Conservation (phyloP, 2,113 vertebrate species). For the Eonycteris spelaea region DNA sequence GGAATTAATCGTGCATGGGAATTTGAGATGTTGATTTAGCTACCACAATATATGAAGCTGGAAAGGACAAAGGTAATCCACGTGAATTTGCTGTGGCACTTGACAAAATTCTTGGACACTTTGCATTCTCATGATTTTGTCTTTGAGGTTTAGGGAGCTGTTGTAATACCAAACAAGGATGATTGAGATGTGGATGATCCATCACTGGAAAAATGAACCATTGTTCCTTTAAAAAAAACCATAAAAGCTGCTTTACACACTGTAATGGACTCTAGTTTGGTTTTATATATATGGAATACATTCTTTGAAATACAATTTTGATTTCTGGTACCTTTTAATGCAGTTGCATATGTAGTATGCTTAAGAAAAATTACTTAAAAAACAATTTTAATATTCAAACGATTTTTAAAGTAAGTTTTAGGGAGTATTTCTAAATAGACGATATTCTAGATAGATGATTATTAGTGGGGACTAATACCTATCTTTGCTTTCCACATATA, state of each 20-base stretch:
- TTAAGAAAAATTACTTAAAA: conserved; percentile 27
- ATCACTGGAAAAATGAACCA: not conserved
- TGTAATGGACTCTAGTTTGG: conserved; percentile 25
- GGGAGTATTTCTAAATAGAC: not conserved
- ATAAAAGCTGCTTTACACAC: not conserved
- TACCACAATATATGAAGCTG: conserved; percentile 96
- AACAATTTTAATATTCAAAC: conserved; percentile 30
- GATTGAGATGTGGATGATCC: conserved; percentile 73
- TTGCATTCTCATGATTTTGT: conserved; percentile 96
- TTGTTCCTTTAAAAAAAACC: not conserved
- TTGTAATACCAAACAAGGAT: conserved; percentile 91
- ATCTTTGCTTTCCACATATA: conserved; percentile 25
- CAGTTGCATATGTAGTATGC: not conserved
- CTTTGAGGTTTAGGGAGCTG: conserved; percentile 96
- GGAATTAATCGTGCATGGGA: too few species aligned
- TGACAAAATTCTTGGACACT: conserved; percentile 94
- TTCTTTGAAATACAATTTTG: conserved; percentile 51
- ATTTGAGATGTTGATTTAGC: conserved; percentile 78
- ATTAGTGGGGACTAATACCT: not conserved
- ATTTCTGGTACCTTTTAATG: conserved; percentile 43
- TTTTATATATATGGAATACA: not conserved
- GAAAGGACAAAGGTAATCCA: conserved; percentile 93
- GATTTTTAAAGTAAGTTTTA: conserved; percentile 34
- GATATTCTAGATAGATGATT: not conserved
- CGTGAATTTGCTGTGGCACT: conserved; percentile 95